Conservation (phyloP, 2,888 invertebrate genomes). For the Pediacus dermestoides region DNA sequence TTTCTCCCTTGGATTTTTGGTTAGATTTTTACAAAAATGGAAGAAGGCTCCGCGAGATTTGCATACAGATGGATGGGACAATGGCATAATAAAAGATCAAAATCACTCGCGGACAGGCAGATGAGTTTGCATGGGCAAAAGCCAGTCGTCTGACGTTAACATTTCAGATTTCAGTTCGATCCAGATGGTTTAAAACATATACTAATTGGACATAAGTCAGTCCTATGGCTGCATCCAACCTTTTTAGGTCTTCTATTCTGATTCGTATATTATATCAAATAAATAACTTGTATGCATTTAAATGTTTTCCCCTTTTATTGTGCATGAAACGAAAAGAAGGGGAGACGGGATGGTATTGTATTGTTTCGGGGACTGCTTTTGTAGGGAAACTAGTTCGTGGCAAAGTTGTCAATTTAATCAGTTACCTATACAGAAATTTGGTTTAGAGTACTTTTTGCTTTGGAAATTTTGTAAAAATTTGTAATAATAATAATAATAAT, state of each 20-base stretch:
- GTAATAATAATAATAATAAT: no score
- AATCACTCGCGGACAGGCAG: constrained; percentile 31
- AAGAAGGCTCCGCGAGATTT: constrained; percentile 34
- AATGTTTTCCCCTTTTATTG: constrained; percentile 34
- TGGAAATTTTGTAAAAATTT: no score
- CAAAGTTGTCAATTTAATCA: no score
- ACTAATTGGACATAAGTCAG: constrained; percentile 49
- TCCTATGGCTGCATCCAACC: constrained; percentile 43
- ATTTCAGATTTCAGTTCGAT: constrained; percentile 43
- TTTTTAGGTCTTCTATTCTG: constrained; percentile 45
- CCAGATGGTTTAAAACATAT: constrained; percentile 47
- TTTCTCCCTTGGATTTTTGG: no score
- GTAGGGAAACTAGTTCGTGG: no score
- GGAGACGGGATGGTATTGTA: no score
- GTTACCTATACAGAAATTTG: no score
- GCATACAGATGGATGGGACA: constrained; percentile 44
- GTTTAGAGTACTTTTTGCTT: no score
- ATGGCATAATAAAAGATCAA: constrained; percentile 46
- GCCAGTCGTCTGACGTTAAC: constrained; percentile 26
- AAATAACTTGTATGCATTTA: constrained; percentile 33
- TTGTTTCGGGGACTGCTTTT: no score
- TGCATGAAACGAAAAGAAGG: no score
- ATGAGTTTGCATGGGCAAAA: constrained; percentile 18
- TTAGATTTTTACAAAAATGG: constrained; percentile 26
- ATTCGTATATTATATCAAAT: constrained; percentile 40